Conservation (phyloP, 2,113 vertebrate genomes). For the Elephantulus edwardii region DNA sequence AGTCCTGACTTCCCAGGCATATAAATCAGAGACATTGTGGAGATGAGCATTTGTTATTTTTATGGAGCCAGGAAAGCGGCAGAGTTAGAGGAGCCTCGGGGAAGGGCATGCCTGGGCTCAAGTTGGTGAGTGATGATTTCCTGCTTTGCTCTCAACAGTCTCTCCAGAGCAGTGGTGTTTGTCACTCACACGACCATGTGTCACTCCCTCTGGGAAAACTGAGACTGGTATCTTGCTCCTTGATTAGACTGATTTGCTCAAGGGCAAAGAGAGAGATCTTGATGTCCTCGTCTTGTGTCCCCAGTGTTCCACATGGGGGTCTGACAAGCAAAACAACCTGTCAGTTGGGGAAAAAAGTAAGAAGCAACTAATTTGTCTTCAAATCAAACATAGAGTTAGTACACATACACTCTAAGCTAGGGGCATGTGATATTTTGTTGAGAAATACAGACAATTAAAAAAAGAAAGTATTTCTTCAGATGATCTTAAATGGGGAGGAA, state of each 20-base stretch:
- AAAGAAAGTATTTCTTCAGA: neutral
- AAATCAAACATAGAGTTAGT: neutral
- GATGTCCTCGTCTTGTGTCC: neutral
- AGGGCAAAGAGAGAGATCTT: slow-evolving; percentile 17
- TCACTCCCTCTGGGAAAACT: slow-evolving; percentile 39
- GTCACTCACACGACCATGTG: neutral
- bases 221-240: neutral
- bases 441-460: neutral
- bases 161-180: slow-evolving; percentile 14
- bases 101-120: neutral
- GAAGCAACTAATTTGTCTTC: neutral
- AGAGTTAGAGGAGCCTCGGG: slow-evolving; percentile 39
- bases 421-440: neutral
- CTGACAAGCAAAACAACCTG: slow-evolving; percentile 17
- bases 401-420: slow-evolving; percentile 25
- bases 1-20: slow-evolving; percentile 50
- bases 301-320: neutral
- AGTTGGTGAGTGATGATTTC: neutral
- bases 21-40: slow-evolving; percentile 37
- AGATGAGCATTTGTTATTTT: slow-evolving; percentile 55
- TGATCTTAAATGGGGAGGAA: neutral
- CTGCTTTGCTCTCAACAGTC: neutral
- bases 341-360: slow-evolving; percentile 5
- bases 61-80: slow-evolving; percentile 38
- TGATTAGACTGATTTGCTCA: slow-evolving; percentile 60